phyloP scores from a whole-genome alignment of 2,888 invertebrate species.

The Apodemia mormo region DNA sequence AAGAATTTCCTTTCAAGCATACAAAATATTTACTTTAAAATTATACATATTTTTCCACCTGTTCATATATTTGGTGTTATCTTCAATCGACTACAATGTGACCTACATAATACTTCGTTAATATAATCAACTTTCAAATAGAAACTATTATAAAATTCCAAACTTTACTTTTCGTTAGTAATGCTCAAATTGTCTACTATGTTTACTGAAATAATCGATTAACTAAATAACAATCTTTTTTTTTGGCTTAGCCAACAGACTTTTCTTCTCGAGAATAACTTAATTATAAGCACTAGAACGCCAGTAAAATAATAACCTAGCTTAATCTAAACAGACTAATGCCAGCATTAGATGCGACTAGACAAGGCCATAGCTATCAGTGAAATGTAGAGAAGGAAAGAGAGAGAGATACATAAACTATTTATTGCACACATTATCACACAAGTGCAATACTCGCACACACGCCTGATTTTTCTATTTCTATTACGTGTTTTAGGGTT shows the following conservation, averaged over 20 bases:
- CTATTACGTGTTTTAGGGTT: constrained; percentile 70
- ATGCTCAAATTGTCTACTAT: neutral
- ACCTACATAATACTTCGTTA: constrained; percentile 35
- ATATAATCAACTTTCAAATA: constrained; percentile 1
- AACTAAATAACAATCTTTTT: neutral
- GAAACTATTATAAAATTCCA: neutral
- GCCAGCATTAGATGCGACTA: constrained; percentile 82
- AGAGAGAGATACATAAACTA: constrained; percentile 77
- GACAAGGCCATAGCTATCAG: constrained; percentile 82
- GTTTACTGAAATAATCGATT: neutral
- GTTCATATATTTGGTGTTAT: constrained; percentile 49
- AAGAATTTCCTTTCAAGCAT: no score
- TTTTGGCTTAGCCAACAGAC: neutral
- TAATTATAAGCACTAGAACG: neutral
- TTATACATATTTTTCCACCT: constrained; percentile 51
- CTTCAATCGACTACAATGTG: constrained; percentile 32
- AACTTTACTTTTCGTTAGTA: neutral
- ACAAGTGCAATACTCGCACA: constrained; percentile 74
- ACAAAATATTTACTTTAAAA: constrained; percentile 12
- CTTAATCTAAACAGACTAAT: constrained; percentile 66
- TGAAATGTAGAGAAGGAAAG: constrained; percentile 81
- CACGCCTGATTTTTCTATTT: constrained; percentile 71
- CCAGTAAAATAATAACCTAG: constrained; percentile 22
- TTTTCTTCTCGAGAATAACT: neutral
- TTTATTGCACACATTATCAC: constrained; percentile 77